Percentiles rank a stretch among this genome's conserved stretches.
Evolutionary conservation across 2,797 vertebrate species (phyloP).

Genomic region (Leptodactylus fallax): DNA sequence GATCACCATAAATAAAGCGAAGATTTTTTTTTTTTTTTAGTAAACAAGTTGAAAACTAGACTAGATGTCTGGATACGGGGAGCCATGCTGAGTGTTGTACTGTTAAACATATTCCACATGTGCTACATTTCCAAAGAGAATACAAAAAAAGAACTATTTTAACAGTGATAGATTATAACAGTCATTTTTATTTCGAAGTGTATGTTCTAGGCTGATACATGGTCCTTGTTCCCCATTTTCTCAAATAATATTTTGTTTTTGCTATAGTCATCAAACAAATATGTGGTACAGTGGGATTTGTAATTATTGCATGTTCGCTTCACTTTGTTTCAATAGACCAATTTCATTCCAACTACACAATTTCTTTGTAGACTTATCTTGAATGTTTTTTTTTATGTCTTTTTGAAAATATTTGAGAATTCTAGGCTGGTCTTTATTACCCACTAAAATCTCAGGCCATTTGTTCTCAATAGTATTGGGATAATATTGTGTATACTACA

Average conservation of each 20-base stretch:
- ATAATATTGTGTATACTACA: slow-evolving; percentile 31
- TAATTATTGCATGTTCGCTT: not conserved
- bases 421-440: not conserved
- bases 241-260: not conserved
- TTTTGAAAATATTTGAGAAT: not conserved
- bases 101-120: no score
- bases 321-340: no score
- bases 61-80: no score
- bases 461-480: slow-evolving; percentile 42
- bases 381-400: not conserved
- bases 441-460: slow-evolving; percentile 6
- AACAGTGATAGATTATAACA: not conserved
- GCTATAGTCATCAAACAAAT: not conserved
- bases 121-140: no score
- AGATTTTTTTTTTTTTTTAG: no score
- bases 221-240: not conserved
- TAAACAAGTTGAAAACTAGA: no score
- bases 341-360: not conserved
- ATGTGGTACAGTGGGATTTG: not conserved
- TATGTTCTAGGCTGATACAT: not conserved
- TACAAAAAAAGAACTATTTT: not conserved
- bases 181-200: not conserved
- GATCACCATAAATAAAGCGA: no score
- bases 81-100: no score
- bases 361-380: not conserved